A percentile compares a stretch with the other conserved stretches of the same genome.
Evolutionary conservation across 1,140 invertebrate species (phyloP).

Genomic region (Euura saliciscinereae): DNA sequence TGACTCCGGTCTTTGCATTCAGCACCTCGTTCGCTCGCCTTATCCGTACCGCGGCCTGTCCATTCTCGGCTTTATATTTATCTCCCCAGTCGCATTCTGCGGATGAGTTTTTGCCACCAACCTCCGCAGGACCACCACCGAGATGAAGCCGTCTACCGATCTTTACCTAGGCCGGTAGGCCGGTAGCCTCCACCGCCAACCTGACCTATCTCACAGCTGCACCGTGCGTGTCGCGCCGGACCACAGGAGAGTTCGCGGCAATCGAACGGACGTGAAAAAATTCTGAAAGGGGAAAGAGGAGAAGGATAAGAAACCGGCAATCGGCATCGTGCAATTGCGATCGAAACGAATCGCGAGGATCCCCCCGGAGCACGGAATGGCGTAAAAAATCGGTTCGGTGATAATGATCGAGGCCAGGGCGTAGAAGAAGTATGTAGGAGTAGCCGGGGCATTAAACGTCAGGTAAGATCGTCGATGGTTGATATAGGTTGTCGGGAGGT

Average conservation of each 20-base stretch:
- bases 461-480: background rate
- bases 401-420: too few relatives aligned
- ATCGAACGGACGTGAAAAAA: too few relatives aligned
- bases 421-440: too few relatives aligned
- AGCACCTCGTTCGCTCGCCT: background rate
- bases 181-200: background rate
- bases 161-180: slow-evolving; percentile 11
- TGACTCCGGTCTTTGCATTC: slow-evolving; percentile 26
- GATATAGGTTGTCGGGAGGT: background rate
- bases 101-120: slow-evolving; percentile 22
- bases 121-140: slow-evolving; percentile 36
- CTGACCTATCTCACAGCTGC: background rate
- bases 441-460: too few relatives aligned
- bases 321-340: too few relatives aligned
- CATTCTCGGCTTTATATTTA: slow-evolving; percentile 27
- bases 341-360: background rate
- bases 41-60: slow-evolving; percentile 7
- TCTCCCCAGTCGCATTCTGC: slow-evolving; percentile 27
- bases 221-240: too few relatives aligned
- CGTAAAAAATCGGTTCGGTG: too few relatives aligned
- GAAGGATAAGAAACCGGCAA: too few relatives aligned
- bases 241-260: too few relatives aligned
- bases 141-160: slow-evolving; percentile 41
- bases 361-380: slow-evolving; percentile 5
- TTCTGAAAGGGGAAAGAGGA: too few relatives aligned